These are phyloP conservation scores for Potamarius usumacintae DNA, from an alignment of 2,113 vertebrate genomes.

Conservation along the genomic window DNA sequence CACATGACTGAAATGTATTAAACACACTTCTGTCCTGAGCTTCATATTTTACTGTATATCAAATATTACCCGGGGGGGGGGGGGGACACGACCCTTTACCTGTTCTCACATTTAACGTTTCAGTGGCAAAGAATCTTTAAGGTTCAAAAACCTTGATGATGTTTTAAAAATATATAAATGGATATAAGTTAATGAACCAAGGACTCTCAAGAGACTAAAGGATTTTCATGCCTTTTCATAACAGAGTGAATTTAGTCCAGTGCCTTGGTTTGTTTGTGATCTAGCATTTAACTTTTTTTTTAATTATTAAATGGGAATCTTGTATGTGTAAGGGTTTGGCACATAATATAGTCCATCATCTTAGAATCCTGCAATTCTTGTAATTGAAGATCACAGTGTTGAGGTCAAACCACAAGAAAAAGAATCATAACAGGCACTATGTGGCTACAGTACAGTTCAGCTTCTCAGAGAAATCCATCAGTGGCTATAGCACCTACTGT, in stretches of 20 bases:
- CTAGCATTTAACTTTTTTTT: background rate
- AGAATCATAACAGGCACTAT: background rate
- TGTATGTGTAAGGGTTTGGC: slow-evolving; percentile 3
- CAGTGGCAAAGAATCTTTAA: background rate
- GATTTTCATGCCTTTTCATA: background rate
- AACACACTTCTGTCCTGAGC: no score
- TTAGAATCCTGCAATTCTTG: background rate
- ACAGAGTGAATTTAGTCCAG: background rate
- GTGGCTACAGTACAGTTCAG: background rate
- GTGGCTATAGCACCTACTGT: background rate
- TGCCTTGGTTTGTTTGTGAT: background rate
- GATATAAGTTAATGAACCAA: background rate
- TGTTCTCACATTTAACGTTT: background rate
- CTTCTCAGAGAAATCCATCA: background rate
- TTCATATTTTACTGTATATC: no score
- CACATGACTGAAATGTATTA: no score
- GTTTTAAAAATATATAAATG: background rate
- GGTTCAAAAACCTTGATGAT: background rate
- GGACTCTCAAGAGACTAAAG: background rate
- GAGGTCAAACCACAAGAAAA: background rate
- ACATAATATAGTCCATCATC: background rate
- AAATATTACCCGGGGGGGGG: no score
- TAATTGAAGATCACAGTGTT: background rate
- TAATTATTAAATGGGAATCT: background rate
- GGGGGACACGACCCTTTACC: no score